phyloP scores from a whole-genome alignment of 2,113 vertebrate genomes.

The Peromyscus polionotus region DNA sequence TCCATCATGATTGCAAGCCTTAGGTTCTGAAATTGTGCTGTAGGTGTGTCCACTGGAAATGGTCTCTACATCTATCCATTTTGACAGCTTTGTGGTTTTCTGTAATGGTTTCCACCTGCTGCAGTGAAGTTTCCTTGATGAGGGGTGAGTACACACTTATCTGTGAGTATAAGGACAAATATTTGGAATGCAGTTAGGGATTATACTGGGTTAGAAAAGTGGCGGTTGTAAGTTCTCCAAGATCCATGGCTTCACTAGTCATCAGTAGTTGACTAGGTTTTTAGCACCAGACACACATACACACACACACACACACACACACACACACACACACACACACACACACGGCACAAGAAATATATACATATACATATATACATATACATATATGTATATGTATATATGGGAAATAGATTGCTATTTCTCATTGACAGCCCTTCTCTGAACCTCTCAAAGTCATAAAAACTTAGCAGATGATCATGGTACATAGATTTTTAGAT shows the following conservation, averaged over 20 bases:
- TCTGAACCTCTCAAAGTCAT: too few species aligned
- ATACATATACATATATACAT: too few species aligned
- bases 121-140: background rate
- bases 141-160: background rate
- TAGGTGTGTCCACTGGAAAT: background rate
- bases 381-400: too few species aligned
- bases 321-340: too few species aligned
- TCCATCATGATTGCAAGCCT: background rate
- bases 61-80: background rate
- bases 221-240: background rate
- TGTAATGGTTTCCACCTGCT: background rate
- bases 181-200: background rate
- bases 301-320: too few species aligned
- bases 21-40: background rate
- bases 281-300: background rate
- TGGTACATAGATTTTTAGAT: background rate
- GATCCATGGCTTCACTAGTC: background rate
- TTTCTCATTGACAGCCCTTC: too few species aligned
- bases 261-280: background rate
- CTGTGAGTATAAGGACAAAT: background rate
- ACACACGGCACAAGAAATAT: too few species aligned
- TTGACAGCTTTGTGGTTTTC: background rate
- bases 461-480: background rate
- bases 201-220: background rate
- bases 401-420: too few species aligned